These are phyloP conservation scores for Limenitis camilla DNA, from an alignment of 2,888 invertebrate species.

Conservation along the genomic window DNA sequence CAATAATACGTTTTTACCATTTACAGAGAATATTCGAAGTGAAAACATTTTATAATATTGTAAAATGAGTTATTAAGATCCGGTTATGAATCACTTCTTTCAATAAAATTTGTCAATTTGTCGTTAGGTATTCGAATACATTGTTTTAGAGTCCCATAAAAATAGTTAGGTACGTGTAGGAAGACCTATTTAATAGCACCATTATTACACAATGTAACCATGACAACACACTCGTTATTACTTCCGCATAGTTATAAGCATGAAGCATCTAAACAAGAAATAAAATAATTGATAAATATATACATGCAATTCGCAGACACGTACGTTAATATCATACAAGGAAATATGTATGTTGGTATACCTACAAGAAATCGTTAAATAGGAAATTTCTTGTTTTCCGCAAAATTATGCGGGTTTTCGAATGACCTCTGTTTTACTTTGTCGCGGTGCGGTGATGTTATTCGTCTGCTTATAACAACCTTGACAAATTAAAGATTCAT, in stretches of 20 bases:
- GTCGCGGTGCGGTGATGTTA: slow-evolving; percentile 7
- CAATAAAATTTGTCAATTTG: too few species aligned
- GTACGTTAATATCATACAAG: slow-evolving; percentile 12
- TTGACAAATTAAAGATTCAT: slow-evolving; percentile 34
- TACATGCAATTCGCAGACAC: slow-evolving; percentile 18
- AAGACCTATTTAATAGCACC: slow-evolving; percentile 9
- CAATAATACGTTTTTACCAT: too few species aligned
- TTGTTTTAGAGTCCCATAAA: background rate
- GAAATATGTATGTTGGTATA: slow-evolving; percentile 10
- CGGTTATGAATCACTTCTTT: too few species aligned
- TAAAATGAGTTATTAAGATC: too few species aligned
- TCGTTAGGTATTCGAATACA: background rate
- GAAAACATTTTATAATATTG: too few species aligned
- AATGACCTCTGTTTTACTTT: slow-evolving; percentile 39
- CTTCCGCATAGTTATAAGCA: slow-evolving; percentile 22
- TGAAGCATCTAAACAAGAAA: slow-evolving; percentile 13
- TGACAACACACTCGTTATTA: slow-evolving; percentile 20
- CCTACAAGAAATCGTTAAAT: background rate
- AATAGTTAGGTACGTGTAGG: slow-evolving; percentile 1
- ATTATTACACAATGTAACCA: slow-evolving; percentile 21
- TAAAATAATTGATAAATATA: slow-evolving; percentile 22
- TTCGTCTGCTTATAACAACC: slow-evolving; percentile 37
- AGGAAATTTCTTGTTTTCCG: slow-evolving; percentile 18
- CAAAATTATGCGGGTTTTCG: slow-evolving; percentile 30
- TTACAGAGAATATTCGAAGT: too few species aligned